These are phyloP conservation scores for Nematolebias whitei DNA, from an alignment of 2,113 vertebrate species.

Conservation along the genomic window DNA sequence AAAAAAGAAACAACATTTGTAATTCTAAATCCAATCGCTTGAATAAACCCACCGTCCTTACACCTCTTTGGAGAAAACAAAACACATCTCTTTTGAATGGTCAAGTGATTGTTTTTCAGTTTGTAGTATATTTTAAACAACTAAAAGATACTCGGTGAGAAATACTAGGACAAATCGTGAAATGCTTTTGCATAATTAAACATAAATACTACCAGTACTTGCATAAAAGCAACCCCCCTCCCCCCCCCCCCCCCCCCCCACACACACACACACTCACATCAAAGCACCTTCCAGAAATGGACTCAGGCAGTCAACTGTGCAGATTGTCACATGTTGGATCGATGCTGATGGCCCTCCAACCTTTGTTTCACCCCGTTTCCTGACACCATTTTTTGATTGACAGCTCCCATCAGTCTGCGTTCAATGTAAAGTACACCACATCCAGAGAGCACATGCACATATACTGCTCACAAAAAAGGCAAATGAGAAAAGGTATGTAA, in stretches of 20 bases:
- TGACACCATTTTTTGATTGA: constrained; percentile 52
- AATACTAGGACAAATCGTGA: too few species aligned
- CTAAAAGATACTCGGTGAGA: too few species aligned
- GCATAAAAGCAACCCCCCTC: neutral
- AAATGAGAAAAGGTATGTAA: neutral
- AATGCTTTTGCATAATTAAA: constrained; percentile 20
- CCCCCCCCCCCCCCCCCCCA: too few species aligned
- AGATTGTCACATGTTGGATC: constrained; percentile 37
- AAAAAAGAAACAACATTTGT: too few species aligned
- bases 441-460: neutral
- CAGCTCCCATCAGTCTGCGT: constrained; percentile 45
- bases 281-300: constrained; percentile 24
- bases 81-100: too few species aligned
- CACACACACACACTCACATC: constrained; percentile 13
- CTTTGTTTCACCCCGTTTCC: constrained; percentile 29
- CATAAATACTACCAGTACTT: constrained; percentile 1
- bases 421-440: constrained; percentile 16
- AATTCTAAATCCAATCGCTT: too few species aligned
- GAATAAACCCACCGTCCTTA: too few species aligned
- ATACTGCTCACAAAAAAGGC: neutral
- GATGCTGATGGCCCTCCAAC: constrained; percentile 36
- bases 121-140: too few species aligned
- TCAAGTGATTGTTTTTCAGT: too few species aligned
- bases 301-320: constrained; percentile 19
- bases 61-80: too few species aligned